Evolutionary conservation across 2,888 invertebrate genomes (phyloP), one percentile per base, ranked within the genome.

Genomic region (Marronus borbonicus): DNA sequence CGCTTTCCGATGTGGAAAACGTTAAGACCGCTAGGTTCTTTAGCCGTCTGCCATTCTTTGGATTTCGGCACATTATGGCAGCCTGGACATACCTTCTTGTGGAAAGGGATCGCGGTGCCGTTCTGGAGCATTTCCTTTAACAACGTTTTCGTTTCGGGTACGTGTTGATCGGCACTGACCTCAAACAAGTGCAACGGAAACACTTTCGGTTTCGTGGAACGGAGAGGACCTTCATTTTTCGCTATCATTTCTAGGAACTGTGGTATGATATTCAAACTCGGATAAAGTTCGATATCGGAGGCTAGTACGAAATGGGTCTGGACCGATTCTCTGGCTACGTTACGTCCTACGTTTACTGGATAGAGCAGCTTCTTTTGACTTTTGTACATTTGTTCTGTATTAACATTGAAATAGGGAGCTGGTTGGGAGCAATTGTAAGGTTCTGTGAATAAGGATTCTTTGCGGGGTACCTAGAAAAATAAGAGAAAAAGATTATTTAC

Each of bases 241-340:
- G 94, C 93, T 81, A 97, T 93, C 96, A 97, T 95, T 84, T 95
- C 94, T 82, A 97, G 90, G 89, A 97, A 97, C 86, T 93, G 92
- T 31, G 92, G 92, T 76, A 95, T 94, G 83, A 97, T 89, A 83
- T 94, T 93, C 7, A 95, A 94, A 89, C 94, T 96, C 66, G 97
- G 97, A 88, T 97, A 97, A 77, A 97, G 91, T 88, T 97, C 97
- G 84, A 97, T 96, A 87, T 97, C 97, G 75, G 96, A 96, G 36
- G 96, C 93, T 77, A 97, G 91, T 58, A 97, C 91, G 87, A 92
- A 97, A 87, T 95, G 93, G 0, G 97, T 97, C 64, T 94, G 91
- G 0, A 96, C 94, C 44, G 93, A 92, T 84, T 96, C 95, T 65
- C 97, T 91, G 0, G 97, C 97, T n/a, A 97, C 92, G 88, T 97